These are phyloP conservation scores for Drosophila sordidula DNA, from an alignment of 2,888 invertebrate genomes.

Conservation along the genomic window DNA sequence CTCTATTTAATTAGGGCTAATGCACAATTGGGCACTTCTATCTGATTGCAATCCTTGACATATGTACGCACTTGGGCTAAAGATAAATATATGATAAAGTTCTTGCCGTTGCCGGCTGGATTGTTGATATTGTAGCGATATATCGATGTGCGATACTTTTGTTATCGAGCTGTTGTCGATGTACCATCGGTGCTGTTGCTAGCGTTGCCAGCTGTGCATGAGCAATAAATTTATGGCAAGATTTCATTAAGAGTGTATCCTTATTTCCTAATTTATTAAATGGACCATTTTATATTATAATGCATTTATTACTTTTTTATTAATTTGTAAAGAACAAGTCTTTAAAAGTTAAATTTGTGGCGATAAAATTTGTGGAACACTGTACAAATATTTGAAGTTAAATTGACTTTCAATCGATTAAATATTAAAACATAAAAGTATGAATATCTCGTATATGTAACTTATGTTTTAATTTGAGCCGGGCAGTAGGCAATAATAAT, in stretches of 20 bases:
- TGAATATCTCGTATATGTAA: too few relatives aligned
- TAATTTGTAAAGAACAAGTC: too few relatives aligned
- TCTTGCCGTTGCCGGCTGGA: constrained; percentile 42
- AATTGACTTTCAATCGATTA: too few relatives aligned
- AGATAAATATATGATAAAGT: not conserved
- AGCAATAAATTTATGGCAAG: not conserved
- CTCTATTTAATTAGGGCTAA: not conserved
- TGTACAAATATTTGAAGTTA: too few relatives aligned
- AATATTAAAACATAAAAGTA: too few relatives aligned
- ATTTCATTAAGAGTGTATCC: not conserved
- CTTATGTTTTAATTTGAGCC: too few relatives aligned
- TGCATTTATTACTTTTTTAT: too few relatives aligned
- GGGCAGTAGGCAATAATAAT: not conserved
- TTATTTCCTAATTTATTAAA: too few relatives aligned
- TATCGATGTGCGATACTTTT: constrained; percentile 6
- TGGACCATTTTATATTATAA: too few relatives aligned
- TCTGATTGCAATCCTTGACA: constrained; percentile 12
- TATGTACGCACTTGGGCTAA: not conserved
- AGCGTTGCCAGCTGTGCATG: constrained; percentile 1
- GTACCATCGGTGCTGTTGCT: not conserved
- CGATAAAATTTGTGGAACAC: too few relatives aligned
- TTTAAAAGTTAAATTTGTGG: too few relatives aligned
- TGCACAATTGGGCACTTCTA: constrained; percentile 1
- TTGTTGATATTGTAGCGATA: constrained; percentile 25
- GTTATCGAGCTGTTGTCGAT: constrained; percentile 1